Conservation (phyloP, 2,113 vertebrate species). For the Steatornis caripensis region DNA sequence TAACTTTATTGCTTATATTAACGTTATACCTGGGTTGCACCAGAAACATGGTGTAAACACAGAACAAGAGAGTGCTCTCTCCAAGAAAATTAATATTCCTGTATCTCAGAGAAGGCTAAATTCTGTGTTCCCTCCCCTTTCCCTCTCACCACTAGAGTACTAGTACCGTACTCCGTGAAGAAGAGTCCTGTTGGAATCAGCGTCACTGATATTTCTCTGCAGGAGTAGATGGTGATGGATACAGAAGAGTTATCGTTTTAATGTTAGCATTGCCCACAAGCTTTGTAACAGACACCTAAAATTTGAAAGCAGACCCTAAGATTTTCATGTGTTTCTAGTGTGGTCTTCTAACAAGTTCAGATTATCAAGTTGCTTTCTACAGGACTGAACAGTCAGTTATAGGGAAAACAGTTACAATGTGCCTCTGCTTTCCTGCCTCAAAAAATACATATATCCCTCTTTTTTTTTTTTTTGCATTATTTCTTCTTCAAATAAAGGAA, state of each 20-base stretch:
- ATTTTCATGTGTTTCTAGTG: not conserved
- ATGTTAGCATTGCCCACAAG: not conserved
- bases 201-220: not conserved
- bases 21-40: not conserved
- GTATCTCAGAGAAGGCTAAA: not conserved
- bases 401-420: not conserved
- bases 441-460: not conserved
- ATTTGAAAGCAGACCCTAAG: not conserved
- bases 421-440: not conserved
- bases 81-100: not conserved
- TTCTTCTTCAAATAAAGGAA: not conserved
- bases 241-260: not conserved
- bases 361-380: not conserved
- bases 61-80: not conserved
- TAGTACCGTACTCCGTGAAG: not conserved
- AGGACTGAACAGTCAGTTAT: not conserved
- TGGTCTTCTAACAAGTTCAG: not conserved
- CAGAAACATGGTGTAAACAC: not conserved
- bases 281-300: not conserved
- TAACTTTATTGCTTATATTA: not conserved
- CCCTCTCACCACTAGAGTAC: not conserved
- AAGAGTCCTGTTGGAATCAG: not conserved
- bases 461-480: not conserved
- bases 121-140: not conserved
- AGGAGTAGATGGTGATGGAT: not conserved